Percentiles rank a stretch among this genome's conserved stretches.
Evolutionary conservation across 2,888 invertebrate genomes (phyloP).

Genomic region (Lasioglossum marginatum): DNA sequence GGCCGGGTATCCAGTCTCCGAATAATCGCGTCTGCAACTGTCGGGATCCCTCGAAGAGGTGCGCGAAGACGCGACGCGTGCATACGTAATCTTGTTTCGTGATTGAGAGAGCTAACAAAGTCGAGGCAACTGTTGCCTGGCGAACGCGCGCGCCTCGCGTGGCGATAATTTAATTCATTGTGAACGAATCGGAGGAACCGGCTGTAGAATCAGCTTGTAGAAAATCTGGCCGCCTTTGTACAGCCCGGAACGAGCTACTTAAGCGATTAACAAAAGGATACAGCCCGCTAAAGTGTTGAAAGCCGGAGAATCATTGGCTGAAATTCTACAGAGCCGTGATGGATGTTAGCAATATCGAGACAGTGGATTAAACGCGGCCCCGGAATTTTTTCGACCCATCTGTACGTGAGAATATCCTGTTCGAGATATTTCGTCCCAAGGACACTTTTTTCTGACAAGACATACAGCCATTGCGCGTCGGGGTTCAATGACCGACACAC

Average conservation of each 20-base stretch:
- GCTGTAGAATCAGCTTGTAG: not conserved
- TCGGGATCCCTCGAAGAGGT: not conserved
- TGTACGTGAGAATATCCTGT: conserved; percentile 25
- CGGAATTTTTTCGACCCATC: conserved; percentile 11
- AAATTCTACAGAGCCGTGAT: conserved; percentile 21
- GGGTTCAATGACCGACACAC: conserved; percentile 41
- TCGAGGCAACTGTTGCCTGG: conserved; percentile 5
- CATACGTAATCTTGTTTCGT: conserved; percentile 30
- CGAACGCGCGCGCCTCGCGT: not conserved
- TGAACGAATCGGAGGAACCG: not conserved
- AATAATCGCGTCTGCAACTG: conserved; percentile 3
- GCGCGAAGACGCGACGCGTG: not conserved
- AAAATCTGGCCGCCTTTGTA: not conserved
- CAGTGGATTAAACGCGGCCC: not conserved
- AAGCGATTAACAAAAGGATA: conserved; percentile 30
- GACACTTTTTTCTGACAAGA: conserved; percentile 60
- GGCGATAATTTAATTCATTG: not conserved
- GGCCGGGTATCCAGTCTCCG: conserved; percentile 18
- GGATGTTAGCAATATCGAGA: not conserved
- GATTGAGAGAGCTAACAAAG: conserved; percentile 26
- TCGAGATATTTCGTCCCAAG: conserved; percentile 24
- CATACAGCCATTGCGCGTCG: conserved; percentile 9
- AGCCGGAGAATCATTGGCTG: conserved; percentile 19
- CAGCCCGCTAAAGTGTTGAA: conserved; percentile 29
- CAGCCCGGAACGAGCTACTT: not conserved